A percentile compares a stretch with the other conserved stretches of the same genome.
Evolutionary conservation across 2,113 vertebrate genomes (phyloP).

Genomic region (Ginglymostoma cirratum): DNA sequence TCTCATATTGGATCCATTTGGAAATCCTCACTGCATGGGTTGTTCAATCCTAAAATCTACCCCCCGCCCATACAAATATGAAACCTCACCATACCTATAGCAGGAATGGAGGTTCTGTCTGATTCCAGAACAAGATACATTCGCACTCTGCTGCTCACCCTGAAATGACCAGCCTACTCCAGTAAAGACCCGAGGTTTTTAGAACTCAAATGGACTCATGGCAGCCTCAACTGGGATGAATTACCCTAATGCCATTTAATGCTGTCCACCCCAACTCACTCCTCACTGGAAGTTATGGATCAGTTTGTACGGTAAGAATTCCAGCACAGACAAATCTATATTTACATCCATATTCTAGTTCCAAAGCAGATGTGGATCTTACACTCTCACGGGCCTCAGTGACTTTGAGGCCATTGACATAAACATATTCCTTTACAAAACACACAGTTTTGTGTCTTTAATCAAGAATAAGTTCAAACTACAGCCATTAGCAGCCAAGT

Average conservation of each 20-base stretch:
- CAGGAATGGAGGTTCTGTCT: not conserved
- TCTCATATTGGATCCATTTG: not conserved
- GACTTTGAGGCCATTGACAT: not conserved
- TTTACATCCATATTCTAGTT: not conserved
- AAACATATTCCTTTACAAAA: not conserved
- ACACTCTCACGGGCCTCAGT: not conserved
- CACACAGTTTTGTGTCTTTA: not conserved
- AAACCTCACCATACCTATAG: too few relatives aligned
- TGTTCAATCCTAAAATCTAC: not conserved
- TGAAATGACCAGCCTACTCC: not conserved
- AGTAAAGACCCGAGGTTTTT: not conserved
- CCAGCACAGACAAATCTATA: not conserved
- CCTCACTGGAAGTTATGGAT: not conserved
- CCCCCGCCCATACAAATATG: not conserved
- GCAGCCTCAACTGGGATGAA: not conserved
- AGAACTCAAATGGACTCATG: not conserved
- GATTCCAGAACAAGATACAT: not conserved
- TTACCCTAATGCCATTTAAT: not conserved
- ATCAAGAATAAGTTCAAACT: not conserved
- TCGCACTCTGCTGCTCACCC: not conserved
- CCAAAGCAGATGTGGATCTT: not conserved
- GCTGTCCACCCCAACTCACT: too few relatives aligned
- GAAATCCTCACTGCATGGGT: not conserved
- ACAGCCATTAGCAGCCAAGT: not conserved
- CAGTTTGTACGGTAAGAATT: not conserved